phyloP scores from a whole-genome alignment of 2,113 vertebrate species.

The Physeter macrocephalus region DNA sequence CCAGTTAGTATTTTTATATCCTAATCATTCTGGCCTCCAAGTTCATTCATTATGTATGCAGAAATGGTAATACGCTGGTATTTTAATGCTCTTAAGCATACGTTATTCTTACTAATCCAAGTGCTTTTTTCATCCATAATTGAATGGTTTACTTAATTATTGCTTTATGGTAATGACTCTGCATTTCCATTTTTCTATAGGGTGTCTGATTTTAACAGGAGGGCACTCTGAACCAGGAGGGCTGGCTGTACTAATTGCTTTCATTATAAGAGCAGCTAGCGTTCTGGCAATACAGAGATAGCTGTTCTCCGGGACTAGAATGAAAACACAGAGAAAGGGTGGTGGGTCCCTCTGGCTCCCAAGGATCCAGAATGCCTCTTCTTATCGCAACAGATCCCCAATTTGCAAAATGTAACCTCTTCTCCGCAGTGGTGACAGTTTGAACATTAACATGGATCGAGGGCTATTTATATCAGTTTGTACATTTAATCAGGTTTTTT shows the following conservation, averaged over 20 bases:
- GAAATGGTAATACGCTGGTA: slow-evolving; percentile 73
- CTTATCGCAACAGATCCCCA: neutral
- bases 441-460: slow-evolving; percentile 71
- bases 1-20: slow-evolving; percentile 53
- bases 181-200: slow-evolving; percentile 78
- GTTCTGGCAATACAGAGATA: slow-evolving; percentile 11
- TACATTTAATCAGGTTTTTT: slow-evolving; percentile 81
- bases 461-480: slow-evolving; percentile 81
- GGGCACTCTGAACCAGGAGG: slow-evolving; percentile 71
- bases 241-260: slow-evolving; percentile 76
- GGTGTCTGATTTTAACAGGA: slow-evolving; percentile 75
- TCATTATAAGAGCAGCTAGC: slow-evolving; percentile 75
- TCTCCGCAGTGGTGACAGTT: slow-evolving; percentile 54
- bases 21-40: slow-evolving; percentile 68
- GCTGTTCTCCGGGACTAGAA: neutral
- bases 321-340: neutral
- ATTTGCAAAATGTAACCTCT: neutral
- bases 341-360: neutral
- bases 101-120: slow-evolving; percentile 80
- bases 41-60: slow-evolving; percentile 77
- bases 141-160: slow-evolving; percentile 79
- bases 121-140: slow-evolving; percentile 73
- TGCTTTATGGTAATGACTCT: slow-evolving; percentile 75
- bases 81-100: slow-evolving; percentile 78
- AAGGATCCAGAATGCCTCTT: neutral